These are phyloP conservation scores for Bungarus multicinctus DNA, from an alignment of 2,113 vertebrate genomes.

Conservation along the genomic window DNA sequence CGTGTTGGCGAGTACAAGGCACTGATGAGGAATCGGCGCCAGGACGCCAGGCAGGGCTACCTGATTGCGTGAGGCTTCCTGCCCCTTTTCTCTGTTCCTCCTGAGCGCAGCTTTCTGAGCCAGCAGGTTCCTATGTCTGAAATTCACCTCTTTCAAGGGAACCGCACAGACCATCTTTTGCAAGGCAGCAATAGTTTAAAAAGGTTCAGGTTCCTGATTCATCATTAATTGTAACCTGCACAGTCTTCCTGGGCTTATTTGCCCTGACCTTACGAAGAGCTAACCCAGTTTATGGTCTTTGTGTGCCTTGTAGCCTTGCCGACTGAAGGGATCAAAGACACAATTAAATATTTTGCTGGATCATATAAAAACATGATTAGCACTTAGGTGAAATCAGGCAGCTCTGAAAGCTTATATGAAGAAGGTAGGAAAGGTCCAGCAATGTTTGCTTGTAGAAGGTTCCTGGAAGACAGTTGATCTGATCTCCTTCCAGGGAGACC, in stretches of 20 bases:
- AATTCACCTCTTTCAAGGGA: background rate
- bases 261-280: background rate
- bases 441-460: background rate
- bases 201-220: background rate
- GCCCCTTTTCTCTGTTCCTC: background rate
- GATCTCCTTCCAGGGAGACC: background rate
- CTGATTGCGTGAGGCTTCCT: constrained; percentile 76
- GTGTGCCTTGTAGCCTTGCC: background rate
- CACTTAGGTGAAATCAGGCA: background rate
- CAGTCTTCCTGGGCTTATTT: background rate
- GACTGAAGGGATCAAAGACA: background rate
- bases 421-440: background rate
- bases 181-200: background rate
- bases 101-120: background rate
- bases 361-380: background rate
- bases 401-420: background rate
- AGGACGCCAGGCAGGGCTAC: constrained; percentile 88
- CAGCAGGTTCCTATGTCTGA: background rate
- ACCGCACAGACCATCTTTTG: background rate
- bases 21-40: constrained; percentile 93
- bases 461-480: background rate
- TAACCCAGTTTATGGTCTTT: background rate
- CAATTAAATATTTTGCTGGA: constrained; percentile 4
- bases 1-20: constrained; percentile 98
- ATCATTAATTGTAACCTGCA: background rate